Percentiles rank a stretch among this genome's conserved stretches.
These are phyloP conservation scores for Sebastes oblongus DNA, from an alignment of 2,797 vertebrate species.

Conservation along the genomic window DNA sequence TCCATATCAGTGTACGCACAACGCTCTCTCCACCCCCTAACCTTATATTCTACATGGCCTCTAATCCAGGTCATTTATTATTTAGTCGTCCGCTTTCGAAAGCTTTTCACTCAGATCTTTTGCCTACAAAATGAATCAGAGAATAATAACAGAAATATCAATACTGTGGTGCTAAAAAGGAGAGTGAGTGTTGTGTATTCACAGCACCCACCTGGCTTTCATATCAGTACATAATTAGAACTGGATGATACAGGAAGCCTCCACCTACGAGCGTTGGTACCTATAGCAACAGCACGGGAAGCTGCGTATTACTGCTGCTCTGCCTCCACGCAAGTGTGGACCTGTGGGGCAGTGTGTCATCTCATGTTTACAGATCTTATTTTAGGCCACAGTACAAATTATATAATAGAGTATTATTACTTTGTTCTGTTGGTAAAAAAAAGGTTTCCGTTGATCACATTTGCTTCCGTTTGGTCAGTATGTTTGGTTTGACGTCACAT, in stretches of 20 bases:
- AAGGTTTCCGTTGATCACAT: neutral
- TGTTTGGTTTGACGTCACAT: neutral
- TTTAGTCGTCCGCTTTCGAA: neutral
- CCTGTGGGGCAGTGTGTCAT: neutral
- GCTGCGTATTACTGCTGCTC: slow-evolving; percentile 44
- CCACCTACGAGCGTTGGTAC: slow-evolving; percentile 42
- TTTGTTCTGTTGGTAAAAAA: neutral
- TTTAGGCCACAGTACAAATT: neutral
- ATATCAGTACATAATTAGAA: neutral
- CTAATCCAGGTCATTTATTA: neutral
- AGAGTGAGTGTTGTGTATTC: neutral
- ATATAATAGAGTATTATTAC: neutral
- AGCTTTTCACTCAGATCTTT: accelerated
- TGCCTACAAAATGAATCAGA: neutral
- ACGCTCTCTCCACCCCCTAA: neutral
- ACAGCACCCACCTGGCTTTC: neutral
- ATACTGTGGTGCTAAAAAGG: neutral
- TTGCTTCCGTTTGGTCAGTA: neutral
- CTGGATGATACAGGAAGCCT: slow-evolving; percentile 40
- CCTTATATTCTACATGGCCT: neutral
- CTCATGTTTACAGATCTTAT: neutral
- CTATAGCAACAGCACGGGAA: slow-evolving; percentile 65
- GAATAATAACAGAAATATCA: no score
- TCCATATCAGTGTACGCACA: no score
- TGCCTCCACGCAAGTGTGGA: neutral